Conservation (phyloP, 2,888 invertebrate genomes). For the Apocheima hispidaria region DNA sequence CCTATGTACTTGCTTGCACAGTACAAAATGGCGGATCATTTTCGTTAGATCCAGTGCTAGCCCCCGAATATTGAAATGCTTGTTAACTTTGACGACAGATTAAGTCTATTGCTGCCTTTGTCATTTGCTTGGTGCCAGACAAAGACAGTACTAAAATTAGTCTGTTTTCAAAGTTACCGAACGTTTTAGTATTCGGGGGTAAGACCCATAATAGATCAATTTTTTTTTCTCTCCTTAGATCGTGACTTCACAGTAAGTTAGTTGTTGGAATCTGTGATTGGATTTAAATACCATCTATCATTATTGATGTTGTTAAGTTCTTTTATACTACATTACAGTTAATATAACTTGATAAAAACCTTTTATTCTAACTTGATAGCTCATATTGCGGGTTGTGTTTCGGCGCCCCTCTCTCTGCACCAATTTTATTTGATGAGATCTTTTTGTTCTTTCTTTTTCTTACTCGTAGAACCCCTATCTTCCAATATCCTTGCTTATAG, state of each 20-base stretch:
- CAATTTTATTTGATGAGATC: conserved; percentile 61
- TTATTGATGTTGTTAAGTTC: background rate
- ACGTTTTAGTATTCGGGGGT: no score
- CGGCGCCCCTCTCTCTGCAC: conserved; percentile 52
- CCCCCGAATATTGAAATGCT: no score
- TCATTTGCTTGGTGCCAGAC: no score
- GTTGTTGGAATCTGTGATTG: background rate
- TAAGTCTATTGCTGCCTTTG: no score
- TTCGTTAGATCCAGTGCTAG: no score
- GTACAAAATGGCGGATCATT: no score
- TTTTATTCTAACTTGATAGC: conserved; percentile 24
- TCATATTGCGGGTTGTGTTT: conserved; percentile 41
- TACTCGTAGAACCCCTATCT: conserved; percentile 51
- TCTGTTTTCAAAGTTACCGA: no score
- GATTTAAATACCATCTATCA: conserved; percentile 2
- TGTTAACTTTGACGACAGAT: no score
- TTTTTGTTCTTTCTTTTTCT: conserved; percentile 56
- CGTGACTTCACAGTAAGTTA: background rate
- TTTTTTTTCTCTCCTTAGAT: no score
- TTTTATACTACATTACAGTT: conserved; percentile 1
- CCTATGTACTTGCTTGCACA: no score
- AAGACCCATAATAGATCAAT: no score
- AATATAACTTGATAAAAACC: conserved; percentile 29
- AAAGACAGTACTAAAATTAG: no score
- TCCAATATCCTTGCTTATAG: conserved; percentile 65